phyloP scores from a whole-genome alignment of 2,797 vertebrate genomes.

The Schizothorax lantsangensis region DNA sequence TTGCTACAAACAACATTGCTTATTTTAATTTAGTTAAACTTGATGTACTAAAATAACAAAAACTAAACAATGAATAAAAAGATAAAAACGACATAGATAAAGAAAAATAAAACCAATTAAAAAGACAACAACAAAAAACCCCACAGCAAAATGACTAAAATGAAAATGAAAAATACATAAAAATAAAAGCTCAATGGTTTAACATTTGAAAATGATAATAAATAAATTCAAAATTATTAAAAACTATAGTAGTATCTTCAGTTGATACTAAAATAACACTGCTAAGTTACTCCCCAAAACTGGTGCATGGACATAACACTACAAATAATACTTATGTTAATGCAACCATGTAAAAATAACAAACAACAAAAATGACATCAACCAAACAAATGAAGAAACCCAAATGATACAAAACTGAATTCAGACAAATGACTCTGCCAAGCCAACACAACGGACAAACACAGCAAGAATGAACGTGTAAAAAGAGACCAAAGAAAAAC shows the following conservation, averaged over 20 bases:
- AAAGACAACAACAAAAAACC: not conserved
- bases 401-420: not conserved
- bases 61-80: not conserved
- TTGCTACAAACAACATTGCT: not conserved
- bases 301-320: not conserved
- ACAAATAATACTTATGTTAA: not conserved
- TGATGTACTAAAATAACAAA: not conserved
- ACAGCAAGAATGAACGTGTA: slow-evolving; percentile 50
- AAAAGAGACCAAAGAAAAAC: not conserved
- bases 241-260: not conserved
- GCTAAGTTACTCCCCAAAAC: not conserved
- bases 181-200: not conserved
- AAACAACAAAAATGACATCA: slow-evolving; percentile 1
- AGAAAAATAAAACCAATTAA: not conserved
- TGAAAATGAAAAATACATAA: not conserved
- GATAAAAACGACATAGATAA: fast-evolving
- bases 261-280: not conserved
- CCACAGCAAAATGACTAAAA: not conserved
- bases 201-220: not conserved
- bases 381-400: slow-evolving; percentile 2
- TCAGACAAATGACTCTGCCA: slow-evolving; percentile 18
- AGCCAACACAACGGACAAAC: not conserved
- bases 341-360: slow-evolving; percentile 13
- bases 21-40: not conserved
- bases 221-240: not conserved